Base-by-base conservation (phyloP, 2,888 invertebrate genomes). In the Margaritifera margaritifera region DNA sequence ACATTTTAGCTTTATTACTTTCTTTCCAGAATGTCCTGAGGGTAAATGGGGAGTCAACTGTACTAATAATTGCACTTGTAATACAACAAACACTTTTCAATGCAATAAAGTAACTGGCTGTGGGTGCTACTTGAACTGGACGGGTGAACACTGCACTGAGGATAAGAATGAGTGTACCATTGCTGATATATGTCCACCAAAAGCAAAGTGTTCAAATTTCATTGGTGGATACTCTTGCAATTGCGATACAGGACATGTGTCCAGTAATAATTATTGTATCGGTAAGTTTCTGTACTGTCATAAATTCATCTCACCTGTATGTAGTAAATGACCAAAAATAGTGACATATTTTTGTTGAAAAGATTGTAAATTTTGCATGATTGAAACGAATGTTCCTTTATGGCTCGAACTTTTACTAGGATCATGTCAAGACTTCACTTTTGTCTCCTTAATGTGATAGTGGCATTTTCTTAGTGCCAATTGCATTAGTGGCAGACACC, bases 81-180 rank as follows among this genome's bases (percentile, higher is more conserved):
- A 62, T 8, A 24, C n/a, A 27, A 60, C 64, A 4, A 62, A 74
- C 62, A 69, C 72, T 5, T 22, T 31, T 27, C 25, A 50, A n/a
- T 77, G 77, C 64, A 65, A 71, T 60, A 19, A 54, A n/a, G 69
- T 25, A 5, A 74, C 72, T 22, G 77, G 77, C 18, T 77, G 77
- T 64, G 62, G 58, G 20, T 77, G 77, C 59, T 61, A 58, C 11
- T 24, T 64, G n/a, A 80, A 80, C 3, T 83, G 78, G 75, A 68
- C 75, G 2, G 80, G 83, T 18, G 58, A 62, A 42, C 60, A n/a
- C 19, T 81, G 81, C 66, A 57, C 68, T 4, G 60, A 68, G 11
- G 81, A 80, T 71, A 64, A 72, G 60, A 59, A 71, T n/a, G 77
- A 77, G 59, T 77, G 77, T 52, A 22, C 66, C 11, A 11, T 42